Base-by-base conservation (phyloP, 2,113 vertebrate species). In the Takifugu bimaculatus region DNA sequence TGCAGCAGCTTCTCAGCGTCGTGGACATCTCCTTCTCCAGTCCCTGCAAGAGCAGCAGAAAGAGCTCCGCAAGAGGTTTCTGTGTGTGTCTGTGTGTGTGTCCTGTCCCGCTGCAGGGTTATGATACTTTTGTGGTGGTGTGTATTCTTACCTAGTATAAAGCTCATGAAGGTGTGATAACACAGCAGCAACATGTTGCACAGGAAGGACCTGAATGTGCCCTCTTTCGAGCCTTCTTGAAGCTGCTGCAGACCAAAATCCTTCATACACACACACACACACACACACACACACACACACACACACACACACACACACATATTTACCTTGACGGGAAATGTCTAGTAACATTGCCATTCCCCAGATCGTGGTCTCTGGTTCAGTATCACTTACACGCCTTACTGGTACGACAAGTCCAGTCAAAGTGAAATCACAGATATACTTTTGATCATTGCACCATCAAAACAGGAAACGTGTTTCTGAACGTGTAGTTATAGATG, bases 81-180 rank as follows among this genome's bases (percentile, higher is more conserved):
- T 6, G 4, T 6, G 15, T 52, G 3, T 35, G 5, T 12, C 48
- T 39, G 13, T 12, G 56, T 55, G 14, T 61, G 9, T 50, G 42
- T 32, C 9, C 26, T 45, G 47, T 55, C 20, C 20, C 20, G 20
- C 20, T 20, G 20, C 20, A 20, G 20, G 20, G 20, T 20, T 20
- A 20, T 20, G 20, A 20, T 20, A 20, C 20, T 20, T 20, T 20
- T 20, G 20, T 20, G 20, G 20, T 20, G 20, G 26, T 45, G 26
- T 39, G 0, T 2, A 27, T 65, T 87, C 92, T 90, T 86, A 97
- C 97, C 96, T 26, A 99, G 85, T 82, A 99, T 96, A 76, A 99
- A 98, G 81, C 93, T 96, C 93, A 99, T 94, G 92, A 99, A 99
- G 48, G 96, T 99, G 88, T 99, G 95, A 85, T 98, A 98, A 87